Base-by-base conservation (phyloP, 2,113 vertebrate species). In the Ictalurus furcatus region DNA sequence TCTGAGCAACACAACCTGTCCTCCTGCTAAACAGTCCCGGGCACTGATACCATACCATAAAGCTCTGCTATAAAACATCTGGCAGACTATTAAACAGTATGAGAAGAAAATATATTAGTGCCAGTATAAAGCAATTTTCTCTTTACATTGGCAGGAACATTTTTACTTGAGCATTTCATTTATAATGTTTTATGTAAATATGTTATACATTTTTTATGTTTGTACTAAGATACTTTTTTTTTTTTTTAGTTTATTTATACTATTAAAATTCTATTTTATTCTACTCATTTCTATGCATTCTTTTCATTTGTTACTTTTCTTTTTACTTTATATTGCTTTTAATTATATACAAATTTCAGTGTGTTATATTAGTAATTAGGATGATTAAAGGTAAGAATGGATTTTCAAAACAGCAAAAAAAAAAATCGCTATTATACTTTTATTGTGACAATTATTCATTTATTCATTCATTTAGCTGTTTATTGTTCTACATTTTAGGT, bases 1-100 rank as follows among this genome's bases (percentile, higher is more conserved):
- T 85, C 87, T 85, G 37, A 73, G 21, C 65, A 73, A 19, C 79
- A 86, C 17, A 59, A 59, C 56, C 80, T 74, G 52, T 23, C 23
- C 48, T 86, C 54, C n/a, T 86, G 85, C 34, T 16, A 40, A 37
- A 78, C 21, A 76, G 34, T 40, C 81, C 6, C 16, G 2, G 6
- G 44, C 23, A 28, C 11, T n/a, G 44, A 79, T 52, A 19, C 7
- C 9, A 52, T 44, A 40, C 8, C 16, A 9, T n/a, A 65, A 40
- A 28, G 59, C 81, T 28, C 21, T 83, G 30, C 1, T 34, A 85
- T 9, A 82, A 34, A 8, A 58, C 30, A 21, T 82, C 56, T 37
- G 19, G 19, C 14, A 61, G 37, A 23, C 1, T 37, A 59, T 21
- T 61, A 58, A 58, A 58, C 28, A 30, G 4, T 56, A 28, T 54